Base-by-base conservation (phyloP, 2,113 vertebrate species). In the Chascanopsetta lugubris region DNA sequence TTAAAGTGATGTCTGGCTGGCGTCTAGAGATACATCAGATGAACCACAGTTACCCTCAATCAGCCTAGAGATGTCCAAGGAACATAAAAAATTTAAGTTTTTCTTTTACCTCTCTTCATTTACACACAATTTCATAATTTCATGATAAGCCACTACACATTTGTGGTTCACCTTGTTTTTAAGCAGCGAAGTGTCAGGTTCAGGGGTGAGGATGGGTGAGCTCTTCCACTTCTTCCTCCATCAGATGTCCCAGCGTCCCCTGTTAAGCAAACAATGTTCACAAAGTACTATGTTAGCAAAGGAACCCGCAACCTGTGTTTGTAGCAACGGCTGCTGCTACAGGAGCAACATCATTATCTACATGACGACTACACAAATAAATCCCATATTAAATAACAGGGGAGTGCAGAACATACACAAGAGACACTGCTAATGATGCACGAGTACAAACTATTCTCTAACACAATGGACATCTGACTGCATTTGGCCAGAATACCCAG, bases 131-230 rank as follows among this genome's bases (percentile, higher is more conserved):
- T 65, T 87, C 51, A 58, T 77, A 43, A 20, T 13, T 95, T 42
- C 6, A n/a, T 15, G 17, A 42, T 42, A 96, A 89, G 94, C 93
- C 95, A 96, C 95, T 97, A 98, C 94, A 96, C 94, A 94, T 94
- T 92, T 97, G 96, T 96, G 95, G 96, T 95, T 99, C 97, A 99
- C 97, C 97, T 99, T 96, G 94, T 98, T 96, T 91, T 95, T 95
- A 98, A 96, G 92, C 90, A 95, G 96, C 87, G 88, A 91, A n/a
- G 87, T 72, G 69, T 89, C 88, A 92, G 94, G 94, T 94, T 98
- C 95, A 91, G 88, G n/a, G 91, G 87, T 90, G 50, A 80, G 71
- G 79, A 54, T 72, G 72, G 72, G 89, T 85, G 89, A 79, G 73
- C 91, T 95, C 94, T 95, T 94, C 93, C 72, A 9, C 80, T 63